Percentiles rank a stretch among this genome's conserved stretches.
Conservation (phyloP, 2,113 vertebrate genomes). For the Heteronetta atricapilla region DNA sequence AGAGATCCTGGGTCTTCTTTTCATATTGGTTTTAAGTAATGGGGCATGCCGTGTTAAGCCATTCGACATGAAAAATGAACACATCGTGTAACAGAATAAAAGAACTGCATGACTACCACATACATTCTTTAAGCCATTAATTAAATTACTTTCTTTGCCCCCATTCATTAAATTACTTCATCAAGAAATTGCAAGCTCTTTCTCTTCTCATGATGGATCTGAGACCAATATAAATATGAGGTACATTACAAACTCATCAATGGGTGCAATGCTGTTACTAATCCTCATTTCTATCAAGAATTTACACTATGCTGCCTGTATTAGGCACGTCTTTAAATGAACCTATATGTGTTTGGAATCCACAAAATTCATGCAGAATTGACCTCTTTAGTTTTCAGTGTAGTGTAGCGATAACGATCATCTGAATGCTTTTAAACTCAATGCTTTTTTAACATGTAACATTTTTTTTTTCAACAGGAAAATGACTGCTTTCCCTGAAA, state of each 20-base stretch:
- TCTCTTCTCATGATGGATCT: neutral
- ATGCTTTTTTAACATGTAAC: neutral
- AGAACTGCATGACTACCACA: neutral
- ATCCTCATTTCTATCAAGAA: neutral
- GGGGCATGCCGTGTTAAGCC: neutral
- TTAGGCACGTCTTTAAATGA: neutral
- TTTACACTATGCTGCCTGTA: neutral
- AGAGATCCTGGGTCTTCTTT: neutral
- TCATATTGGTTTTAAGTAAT: neutral
- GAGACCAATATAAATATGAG: constrained; percentile 24
- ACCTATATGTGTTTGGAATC: neutral
- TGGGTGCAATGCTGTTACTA: neutral
- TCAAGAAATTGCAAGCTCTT: constrained; percentile 24
- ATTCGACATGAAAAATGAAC: neutral
- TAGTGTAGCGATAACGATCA: neutral
- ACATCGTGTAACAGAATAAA: constrained; percentile 21
- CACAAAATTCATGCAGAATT: neutral
- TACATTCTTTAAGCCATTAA: constrained; percentile 30
- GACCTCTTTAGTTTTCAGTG: neutral
- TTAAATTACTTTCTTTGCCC: neutral
- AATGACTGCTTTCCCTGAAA: neutral
- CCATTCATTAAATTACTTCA: constrained; percentile 34
- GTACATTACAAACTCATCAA: neutral
- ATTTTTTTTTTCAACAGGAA: neutral
- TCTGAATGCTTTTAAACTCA: neutral